These are phyloP conservation scores for Netelia melanura DNA, from an alignment of 2,888 invertebrate genomes.

Conservation along the genomic window DNA sequence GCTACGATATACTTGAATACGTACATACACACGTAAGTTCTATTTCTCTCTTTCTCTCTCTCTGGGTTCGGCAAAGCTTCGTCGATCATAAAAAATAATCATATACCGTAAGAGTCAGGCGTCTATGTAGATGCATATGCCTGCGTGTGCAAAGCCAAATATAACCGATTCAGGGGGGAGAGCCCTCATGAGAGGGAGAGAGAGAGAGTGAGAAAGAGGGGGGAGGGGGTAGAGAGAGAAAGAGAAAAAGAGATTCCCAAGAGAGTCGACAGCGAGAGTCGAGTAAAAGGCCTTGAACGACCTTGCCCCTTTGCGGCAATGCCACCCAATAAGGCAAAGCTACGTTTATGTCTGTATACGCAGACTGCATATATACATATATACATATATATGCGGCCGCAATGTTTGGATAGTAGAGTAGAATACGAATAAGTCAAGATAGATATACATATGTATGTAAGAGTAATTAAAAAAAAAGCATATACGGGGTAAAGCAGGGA, in stretches of 20 bases:
- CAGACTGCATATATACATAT: neutral
- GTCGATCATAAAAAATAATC: conserved; percentile 61
- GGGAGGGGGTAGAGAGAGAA: neutral
- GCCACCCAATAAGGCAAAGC: conserved; percentile 59
- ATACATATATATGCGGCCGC: conserved; percentile 62
- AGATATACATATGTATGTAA: neutral
- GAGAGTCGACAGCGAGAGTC: conserved; percentile 71
- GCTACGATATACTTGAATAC: conserved; percentile 16
- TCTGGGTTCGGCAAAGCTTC: conserved; percentile 15
- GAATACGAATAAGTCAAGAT: conserved; percentile 45
- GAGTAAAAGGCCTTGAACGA: conserved; percentile 56
- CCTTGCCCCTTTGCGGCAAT: conserved; percentile 60
- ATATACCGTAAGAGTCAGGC: conserved; percentile 42
- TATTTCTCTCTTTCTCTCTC: neutral
- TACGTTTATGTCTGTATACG: conserved; percentile 20
- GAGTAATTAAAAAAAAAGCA: neutral
- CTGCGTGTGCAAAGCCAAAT: conserved; percentile 48
- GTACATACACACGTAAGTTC: neutral
- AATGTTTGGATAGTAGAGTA: conserved; percentile 69
- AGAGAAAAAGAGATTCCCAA: conserved; percentile 70
- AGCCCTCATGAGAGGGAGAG: conserved; percentile 24
- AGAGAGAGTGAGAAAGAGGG: neutral
- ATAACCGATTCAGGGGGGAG: conserved; percentile 54
- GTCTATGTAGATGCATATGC: conserved; percentile 44
- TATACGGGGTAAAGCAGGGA: neutral